A percentile compares a stretch with the other conserved stretches of the same genome.
phyloP scores from a whole-genome alignment of 37 sponge, comb jelly and placozoan species.

The Beroe forskalii region DNA sequence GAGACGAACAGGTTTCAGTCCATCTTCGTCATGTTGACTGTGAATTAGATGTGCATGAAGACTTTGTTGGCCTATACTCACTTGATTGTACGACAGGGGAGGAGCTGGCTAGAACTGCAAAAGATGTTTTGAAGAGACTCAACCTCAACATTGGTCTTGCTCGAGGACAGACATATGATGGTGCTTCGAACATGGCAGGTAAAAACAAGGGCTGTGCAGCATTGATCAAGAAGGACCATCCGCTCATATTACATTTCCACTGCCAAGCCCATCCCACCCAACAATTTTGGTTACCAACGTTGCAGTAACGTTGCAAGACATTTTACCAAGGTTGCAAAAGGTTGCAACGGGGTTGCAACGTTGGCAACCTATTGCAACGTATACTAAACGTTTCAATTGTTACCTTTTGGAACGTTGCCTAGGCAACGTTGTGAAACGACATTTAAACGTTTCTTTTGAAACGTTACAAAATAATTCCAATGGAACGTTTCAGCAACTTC shows the following conservation, averaged over 20 bases:
- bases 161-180: conserved; percentile 79
- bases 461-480: too few relatives aligned
- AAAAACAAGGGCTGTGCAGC: conserved; percentile 67
- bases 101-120: conserved; percentile 71
- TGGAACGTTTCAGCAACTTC: too few relatives aligned
- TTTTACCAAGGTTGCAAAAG: too few relatives aligned
- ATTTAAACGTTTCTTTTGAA: too few relatives aligned
- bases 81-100: conserved; percentile 68
- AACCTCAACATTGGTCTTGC: conserved; percentile 68
- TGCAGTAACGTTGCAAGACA: too few relatives aligned
- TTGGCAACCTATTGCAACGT: too few relatives aligned
- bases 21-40: conserved; percentile 16
- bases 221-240: conserved; percentile 48
- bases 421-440: too few relatives aligned
- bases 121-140: conserved; percentile 12
- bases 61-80: not conserved
- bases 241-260: conserved; percentile 66
- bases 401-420: too few relatives aligned
- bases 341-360: too few relatives aligned
- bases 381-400: too few relatives aligned
- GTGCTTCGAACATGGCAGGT: conserved; percentile 77
- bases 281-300: conserved; percentile 46
- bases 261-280: conserved; percentile 57
- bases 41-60: not conserved
- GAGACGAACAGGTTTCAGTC: conserved; percentile 35